Base-by-base conservation (phyloP, 2,113 vertebrate species). In the Grallaria varia region DNA sequence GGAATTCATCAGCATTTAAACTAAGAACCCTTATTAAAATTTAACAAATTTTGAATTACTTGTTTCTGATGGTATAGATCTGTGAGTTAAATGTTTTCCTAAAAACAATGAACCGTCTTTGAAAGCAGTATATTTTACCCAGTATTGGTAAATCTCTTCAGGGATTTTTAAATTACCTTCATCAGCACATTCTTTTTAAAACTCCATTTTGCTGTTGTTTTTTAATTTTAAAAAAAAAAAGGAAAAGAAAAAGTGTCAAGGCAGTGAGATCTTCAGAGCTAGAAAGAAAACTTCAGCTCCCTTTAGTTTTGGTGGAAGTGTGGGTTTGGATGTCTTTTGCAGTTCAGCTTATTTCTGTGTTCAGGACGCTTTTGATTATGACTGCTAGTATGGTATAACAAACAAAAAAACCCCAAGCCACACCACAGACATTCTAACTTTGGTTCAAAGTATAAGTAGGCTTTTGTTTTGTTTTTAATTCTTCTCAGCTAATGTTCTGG, bases 401-500 rank as follows among this genome's bases (percentile, higher is more conserved):
- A 86, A 44, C 8, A 45, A 77, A 50, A 59, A 35, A 39, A 0
- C 0, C 9, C 2, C 15, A 28, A 63, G 13, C 31, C 16, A 17
- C 19, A 56, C 30, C 18, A 45, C 19, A 69, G 23, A 33, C 24
- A 6, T 71, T 66, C 33, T 80, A 31, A 40, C 77, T 95, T 85
- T 90, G 24, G 13, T 87, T 89, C 45, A 42, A 24, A 92, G 39
- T 73, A 7, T 42, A 90, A 66, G 21, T 39, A 20, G 20, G 3
- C 16, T 90, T 86, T 77, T 95, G 56, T 79, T 69, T 50, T 55
- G 81, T 95, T 94, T 68, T 82, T 93, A 40, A 79, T 76, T 91
- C 42, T 45, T 74, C 52, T 63, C 75, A 99, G 99, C 99, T 62
- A 99, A 99, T 89, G 99, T 99, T 66, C 98, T 99, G 98, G 99